phyloP scores from a whole-genome alignment of 2,113 vertebrate genomes.

The Gavialis gangeticus region DNA sequence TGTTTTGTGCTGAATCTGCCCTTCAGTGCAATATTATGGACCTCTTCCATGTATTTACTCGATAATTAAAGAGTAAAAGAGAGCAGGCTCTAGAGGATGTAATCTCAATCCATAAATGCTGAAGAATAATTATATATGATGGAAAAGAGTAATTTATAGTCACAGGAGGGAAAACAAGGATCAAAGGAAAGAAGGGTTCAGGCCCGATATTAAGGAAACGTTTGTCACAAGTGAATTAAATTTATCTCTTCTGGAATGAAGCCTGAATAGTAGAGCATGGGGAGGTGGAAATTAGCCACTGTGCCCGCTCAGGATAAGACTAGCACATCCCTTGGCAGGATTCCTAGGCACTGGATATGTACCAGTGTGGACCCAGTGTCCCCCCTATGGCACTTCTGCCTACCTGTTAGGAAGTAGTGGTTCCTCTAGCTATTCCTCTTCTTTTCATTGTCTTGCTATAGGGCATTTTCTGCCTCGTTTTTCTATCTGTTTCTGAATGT shows the following conservation, averaged over 20 bases:
- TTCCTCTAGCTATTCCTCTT: neutral
- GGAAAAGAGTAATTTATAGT: neutral
- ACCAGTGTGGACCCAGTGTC: neutral
- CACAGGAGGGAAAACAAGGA: neutral
- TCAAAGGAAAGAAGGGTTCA: neutral
- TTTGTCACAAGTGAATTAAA: neutral
- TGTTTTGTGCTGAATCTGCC: neutral
- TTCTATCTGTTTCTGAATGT: neutral
- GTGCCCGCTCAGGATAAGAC: fast-evolving
- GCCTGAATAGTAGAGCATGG: neutral
- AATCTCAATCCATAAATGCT: neutral
- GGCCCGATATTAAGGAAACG: neutral
- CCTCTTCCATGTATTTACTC: neutral
- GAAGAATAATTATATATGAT: neutral
- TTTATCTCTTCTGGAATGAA: neutral
- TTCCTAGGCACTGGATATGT: neutral
- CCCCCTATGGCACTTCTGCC: neutral
- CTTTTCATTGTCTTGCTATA: neutral
- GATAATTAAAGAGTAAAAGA: conserved; percentile 17
- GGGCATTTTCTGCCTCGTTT: neutral
- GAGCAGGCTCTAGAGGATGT: neutral
- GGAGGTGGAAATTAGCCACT: neutral
- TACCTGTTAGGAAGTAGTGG: no score
- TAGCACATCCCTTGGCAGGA: neutral
- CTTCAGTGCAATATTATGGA: neutral